Conservation (phyloP, 1,140 invertebrate species). For the Ephestia elutella region DNA sequence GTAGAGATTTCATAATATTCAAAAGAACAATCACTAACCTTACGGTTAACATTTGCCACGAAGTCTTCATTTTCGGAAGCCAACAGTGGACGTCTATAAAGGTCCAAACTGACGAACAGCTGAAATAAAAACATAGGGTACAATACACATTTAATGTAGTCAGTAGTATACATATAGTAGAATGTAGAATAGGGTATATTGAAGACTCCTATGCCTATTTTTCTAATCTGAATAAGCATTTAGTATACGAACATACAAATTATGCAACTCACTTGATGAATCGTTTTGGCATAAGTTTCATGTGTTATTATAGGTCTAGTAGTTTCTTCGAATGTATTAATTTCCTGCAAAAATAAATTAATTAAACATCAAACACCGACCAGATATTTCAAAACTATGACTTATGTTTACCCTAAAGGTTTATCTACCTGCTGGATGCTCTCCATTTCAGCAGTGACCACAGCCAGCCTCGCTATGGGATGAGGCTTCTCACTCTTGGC, state of each 20-base stretch:
- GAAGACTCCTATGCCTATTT: too few relatives aligned
- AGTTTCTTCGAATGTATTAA: slow-evolving; percentile 42
- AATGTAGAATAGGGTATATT: too few relatives aligned
- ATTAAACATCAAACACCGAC: too few relatives aligned
- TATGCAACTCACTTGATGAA: slow-evolving; percentile 46
- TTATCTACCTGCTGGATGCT: slow-evolving; percentile 48
- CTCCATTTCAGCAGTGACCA: slow-evolving; percentile 44
- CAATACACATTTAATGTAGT: too few relatives aligned
- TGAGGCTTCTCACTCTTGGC: slow-evolving; percentile 35
- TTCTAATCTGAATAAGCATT: neutral
- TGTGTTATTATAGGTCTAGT: slow-evolving; percentile 23
- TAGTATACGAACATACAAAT: neutral
- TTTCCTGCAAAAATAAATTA: slow-evolving; percentile 44
- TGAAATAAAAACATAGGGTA: slow-evolving; percentile 33
- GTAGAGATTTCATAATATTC: too few relatives aligned
- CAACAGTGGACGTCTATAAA: slow-evolving; percentile 54
- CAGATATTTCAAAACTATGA: too few relatives aligned
- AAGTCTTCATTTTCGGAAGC: slow-evolving; percentile 64
- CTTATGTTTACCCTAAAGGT: too few relatives aligned
- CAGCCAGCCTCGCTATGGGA: slow-evolving; percentile 43
- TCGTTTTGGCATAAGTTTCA: slow-evolving; percentile 49
- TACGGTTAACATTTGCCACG: slow-evolving; percentile 60
- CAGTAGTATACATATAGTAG: too few relatives aligned
- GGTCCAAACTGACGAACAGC: slow-evolving; percentile 54
- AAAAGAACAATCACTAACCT: slow-evolving; percentile 20